phyloP scores from a whole-genome alignment of 1,140 invertebrate species.

The Papilio aristodemus region DNA sequence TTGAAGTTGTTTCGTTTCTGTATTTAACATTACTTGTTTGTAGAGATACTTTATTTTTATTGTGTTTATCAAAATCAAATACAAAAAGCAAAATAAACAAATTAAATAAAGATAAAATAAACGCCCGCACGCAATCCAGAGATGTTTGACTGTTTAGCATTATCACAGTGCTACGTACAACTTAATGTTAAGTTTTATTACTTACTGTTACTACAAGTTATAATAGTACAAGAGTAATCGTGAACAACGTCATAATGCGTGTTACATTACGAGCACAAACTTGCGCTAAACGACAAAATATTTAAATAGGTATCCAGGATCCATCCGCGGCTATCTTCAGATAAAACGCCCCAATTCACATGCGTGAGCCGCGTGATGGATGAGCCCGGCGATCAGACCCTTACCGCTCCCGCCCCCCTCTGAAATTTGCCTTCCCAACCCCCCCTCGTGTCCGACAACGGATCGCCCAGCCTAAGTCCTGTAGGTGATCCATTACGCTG shows the following conservation, averaged over 20 bases:
- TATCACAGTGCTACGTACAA: too few relatives aligned
- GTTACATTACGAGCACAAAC: slow-evolving; percentile 31
- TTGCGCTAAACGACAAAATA: slow-evolving; percentile 72
- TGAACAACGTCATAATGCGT: slow-evolving; percentile 40
- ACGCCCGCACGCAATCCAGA: too few relatives aligned
- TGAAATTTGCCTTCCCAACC: slow-evolving; percentile 69
- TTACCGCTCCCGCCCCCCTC: slow-evolving; percentile 57
- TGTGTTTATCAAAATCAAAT: background rate
- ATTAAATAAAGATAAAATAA: too few relatives aligned
- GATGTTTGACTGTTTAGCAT: too few relatives aligned
- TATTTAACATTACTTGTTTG: background rate
- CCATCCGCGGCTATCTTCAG: slow-evolving; percentile 73
- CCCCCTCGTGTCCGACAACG: slow-evolving; percentile 51
- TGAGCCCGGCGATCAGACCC: slow-evolving; percentile 77
- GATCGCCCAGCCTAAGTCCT: slow-evolving; percentile 63
- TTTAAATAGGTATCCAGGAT: slow-evolving; percentile 76
- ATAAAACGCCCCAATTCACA: slow-evolving; percentile 79
- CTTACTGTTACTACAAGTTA: background rate
- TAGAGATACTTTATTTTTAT: slow-evolving; percentile 5
- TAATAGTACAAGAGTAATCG: slow-evolving; percentile 31
- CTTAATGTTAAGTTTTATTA: too few relatives aligned
- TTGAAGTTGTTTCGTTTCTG: slow-evolving; percentile 14
- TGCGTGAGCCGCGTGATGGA: slow-evolving; percentile 78
- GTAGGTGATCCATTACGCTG: slow-evolving; percentile 79
- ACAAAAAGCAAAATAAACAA: background rate